Base-by-base conservation (phyloP, 2,797 vertebrate genomes). In the Chaetodon trifasciatus region DNA sequence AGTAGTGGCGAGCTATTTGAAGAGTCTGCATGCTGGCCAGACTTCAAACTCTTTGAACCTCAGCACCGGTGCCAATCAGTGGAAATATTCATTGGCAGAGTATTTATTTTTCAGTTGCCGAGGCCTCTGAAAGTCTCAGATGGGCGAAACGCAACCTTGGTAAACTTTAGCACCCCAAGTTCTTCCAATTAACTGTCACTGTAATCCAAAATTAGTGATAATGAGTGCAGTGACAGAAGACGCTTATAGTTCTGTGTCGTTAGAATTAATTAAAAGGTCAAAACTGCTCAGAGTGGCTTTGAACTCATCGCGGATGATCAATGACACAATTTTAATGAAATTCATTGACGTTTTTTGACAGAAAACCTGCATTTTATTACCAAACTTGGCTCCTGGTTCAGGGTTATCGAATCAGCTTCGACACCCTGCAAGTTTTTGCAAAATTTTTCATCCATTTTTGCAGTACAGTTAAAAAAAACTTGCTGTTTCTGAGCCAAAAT, bases 61-160 rank as follows among this genome's bases (percentile, higher is more conserved):
- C 55, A 67, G 77, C 76, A 37, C 57, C 64, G 60, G 67, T 76
- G 84, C 85, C 84, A 82, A 85, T 89, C 76, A 86, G 83, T 79
- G 81, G 82, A 86, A 89, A 89, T 86, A 91, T 86, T 88, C 79
- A 86, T 82, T 88, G 76, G 78, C 79, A 74, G 42, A 58, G n/a
- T 70, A 49, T 77, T 78, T 81, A 78, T 83, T 86, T 82, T 83
- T 86, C 52, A 87, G 50, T 81, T 75, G 79, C 42, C 6, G 52
- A 79, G 68, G 74, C 63, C 66, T 85, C 52, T 70, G 53, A 86
- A 80, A 76, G 74, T 68, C 75, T 82, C 42, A 49, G 49, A 76
- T 52, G 46, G 21, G 46, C 40, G 24, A 76, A 81, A 35, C 24
- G 57, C 46, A 86, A 70, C 68, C 68, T 35, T 46, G 28, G 55